These are phyloP conservation scores for Syrmaticus mikado DNA, from an alignment of 2,113 vertebrate species.

Conservation along the genomic window DNA sequence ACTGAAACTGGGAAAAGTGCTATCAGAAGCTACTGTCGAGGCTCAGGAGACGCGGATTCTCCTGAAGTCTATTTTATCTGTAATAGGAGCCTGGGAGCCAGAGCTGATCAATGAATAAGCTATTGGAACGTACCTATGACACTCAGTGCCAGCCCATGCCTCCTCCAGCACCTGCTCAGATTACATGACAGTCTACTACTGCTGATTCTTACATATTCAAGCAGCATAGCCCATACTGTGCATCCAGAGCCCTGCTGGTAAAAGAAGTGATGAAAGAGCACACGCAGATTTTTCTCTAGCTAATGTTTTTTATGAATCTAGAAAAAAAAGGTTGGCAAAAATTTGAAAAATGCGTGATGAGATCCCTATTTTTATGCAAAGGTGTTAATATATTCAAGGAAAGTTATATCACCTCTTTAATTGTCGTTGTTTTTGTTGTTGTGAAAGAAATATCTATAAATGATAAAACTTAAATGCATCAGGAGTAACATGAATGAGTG, in stretches of 20 bases:
- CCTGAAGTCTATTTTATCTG: neutral
- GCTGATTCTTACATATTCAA: neutral
- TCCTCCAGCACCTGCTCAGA: neutral
- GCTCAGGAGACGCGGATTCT: neutral
- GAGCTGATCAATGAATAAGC: neutral
- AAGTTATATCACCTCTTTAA: neutral
- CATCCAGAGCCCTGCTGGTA: neutral
- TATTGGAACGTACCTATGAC: neutral
- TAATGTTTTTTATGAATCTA: neutral
- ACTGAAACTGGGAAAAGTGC: neutral
- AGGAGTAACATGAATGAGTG: neutral
- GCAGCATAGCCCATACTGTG: neutral
- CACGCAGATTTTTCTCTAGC: neutral
- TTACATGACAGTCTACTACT: neutral
- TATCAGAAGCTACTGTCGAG: neutral
- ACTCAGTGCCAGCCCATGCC: neutral
- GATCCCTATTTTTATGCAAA: neutral
- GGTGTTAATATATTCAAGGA: neutral
- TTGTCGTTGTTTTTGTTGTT: no score
- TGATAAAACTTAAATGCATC: neutral
- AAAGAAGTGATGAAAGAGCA: neutral
- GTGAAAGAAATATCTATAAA: neutral
- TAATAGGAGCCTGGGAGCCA: neutral
- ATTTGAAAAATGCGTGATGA: neutral
- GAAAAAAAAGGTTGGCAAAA: neutral